Base-by-base conservation (phyloP, 2,113 vertebrate genomes). In the Seriola dumerili region DNA sequence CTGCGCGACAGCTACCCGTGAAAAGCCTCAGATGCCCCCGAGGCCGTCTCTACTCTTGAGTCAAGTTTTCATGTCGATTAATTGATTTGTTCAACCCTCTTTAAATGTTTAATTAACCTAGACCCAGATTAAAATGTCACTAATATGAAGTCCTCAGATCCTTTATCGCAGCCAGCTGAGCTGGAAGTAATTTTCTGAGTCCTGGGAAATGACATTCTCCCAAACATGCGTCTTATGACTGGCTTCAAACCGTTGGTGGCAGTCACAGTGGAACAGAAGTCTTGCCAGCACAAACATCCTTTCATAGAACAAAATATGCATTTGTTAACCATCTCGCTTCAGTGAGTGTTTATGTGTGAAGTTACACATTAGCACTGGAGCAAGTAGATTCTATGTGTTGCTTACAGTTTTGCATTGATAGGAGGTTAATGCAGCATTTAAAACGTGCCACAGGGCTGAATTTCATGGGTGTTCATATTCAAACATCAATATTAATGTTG, bases 61-160 rank as follows among this genome's bases (percentile, higher is more conserved):
- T 75, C 70, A 75, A 50, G 68, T 84, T 80, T 80, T 75, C 36
- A 68, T 69, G 59, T 61, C 14, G 3, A 81, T 84, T 74, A 72
- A 87, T 88, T 85, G 38, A 89, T 89, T 92, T 82, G 42, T 75
- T 88, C 72, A 58, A 38, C 62, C 13, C 21, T 4, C 69, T 78
- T 85, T 70, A 76, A 86, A 85, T 75, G 81, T 87, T 86, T 88
- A 84, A 91, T 93, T 86, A 88, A 87, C 86, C 72, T 17, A 58
- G n/a, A 38, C 65, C 76, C 68, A 46, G 79, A 86, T 88, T 85
- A 80, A 92, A 92, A 93, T 80, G 86, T 78, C 83, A 77, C 77
- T 52, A 63, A 72, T 72, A 54, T 72, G 73, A 88, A 86, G 72
- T 75, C 75, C 19, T 79, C 67, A 36, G 61, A 89, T 87, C 25